Evolutionary conservation across 2,113 vertebrate species (phyloP).

Genomic region (Xenopus borealis): DNA sequence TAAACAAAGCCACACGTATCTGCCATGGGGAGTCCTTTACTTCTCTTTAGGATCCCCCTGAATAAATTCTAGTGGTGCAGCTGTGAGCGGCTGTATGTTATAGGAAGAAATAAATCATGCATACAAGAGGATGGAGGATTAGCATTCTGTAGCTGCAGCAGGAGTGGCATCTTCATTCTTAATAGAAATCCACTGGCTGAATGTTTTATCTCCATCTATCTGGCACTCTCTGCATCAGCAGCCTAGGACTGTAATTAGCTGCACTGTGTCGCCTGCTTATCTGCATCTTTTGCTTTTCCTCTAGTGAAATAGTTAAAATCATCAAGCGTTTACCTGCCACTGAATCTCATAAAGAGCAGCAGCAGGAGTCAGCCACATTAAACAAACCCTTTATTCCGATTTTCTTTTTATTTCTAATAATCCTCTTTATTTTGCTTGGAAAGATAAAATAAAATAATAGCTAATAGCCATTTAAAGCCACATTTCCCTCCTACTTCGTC

Average conservation of each 20-base stretch:
- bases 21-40: too few species aligned
- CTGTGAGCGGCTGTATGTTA: not conserved
- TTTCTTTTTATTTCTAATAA: conserved; percentile 64
- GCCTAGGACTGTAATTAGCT: conserved; percentile 62
- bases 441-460: conserved; percentile 55
- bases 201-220: conserved; percentile 68
- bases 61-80: not conserved
- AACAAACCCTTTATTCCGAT: conserved; percentile 61
- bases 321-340: conserved; percentile 68
- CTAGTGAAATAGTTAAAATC: conserved; percentile 79
- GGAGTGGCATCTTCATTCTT: conserved; percentile 62
- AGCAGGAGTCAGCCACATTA: conserved; percentile 62
- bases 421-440: conserved; percentile 62
- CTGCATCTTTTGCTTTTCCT: conserved; percentile 74
- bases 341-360: conserved; percentile 64
- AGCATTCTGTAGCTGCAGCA: conserved; percentile 41
- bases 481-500: conserved; percentile 10
- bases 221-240: conserved; percentile 62
- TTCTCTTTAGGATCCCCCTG: too few species aligned
- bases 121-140: not conserved
- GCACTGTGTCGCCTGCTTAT: conserved; percentile 67
- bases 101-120: conserved; percentile 10
- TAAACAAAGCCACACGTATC: too few species aligned
- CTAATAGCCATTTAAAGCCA: conserved; percentile 58
- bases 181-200: conserved; percentile 64